These are phyloP conservation scores for Oncorhynchus gorbuscha DNA, from an alignment of 2,113 vertebrate genomes.

Conservation along the genomic window DNA sequence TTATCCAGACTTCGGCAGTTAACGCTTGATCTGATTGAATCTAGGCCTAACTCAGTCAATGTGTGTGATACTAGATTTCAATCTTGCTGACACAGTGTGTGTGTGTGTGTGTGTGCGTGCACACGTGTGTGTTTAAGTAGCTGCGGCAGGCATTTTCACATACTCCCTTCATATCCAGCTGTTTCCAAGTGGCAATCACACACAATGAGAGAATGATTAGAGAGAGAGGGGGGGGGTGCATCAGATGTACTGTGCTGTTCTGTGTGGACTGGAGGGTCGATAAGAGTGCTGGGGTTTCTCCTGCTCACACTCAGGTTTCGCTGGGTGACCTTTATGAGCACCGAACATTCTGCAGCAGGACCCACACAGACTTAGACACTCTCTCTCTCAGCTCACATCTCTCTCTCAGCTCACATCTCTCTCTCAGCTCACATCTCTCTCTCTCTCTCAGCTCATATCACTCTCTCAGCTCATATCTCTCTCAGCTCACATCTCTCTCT, in stretches of 20 bases:
- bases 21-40: too few relatives aligned
- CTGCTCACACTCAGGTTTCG: constrained; percentile 64
- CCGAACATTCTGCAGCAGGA: constrained; percentile 30
- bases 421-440: too few relatives aligned
- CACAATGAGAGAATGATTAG: too few relatives aligned
- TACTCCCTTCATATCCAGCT: constrained; percentile 47
- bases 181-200: too few relatives aligned
- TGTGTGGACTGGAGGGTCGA: constrained; percentile 53
- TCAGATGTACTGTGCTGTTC: constrained; percentile 60
- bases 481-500: background rate
- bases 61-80: constrained; percentile 4
- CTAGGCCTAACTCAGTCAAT: background rate
- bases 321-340: constrained; percentile 70
- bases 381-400: background rate
- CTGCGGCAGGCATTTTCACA: constrained; percentile 33
- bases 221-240: constrained; percentile 17
- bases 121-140: background rate
- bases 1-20: constrained; percentile 28
- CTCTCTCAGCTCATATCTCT: too few relatives aligned
- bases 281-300: constrained; percentile 69
- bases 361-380: background rate
- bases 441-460: too few relatives aligned
- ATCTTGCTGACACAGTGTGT: background rate
- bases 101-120: background rate
- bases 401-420: background rate